Base-by-base conservation (phyloP, 2,888 invertebrate species). In the Eupithecia vulgata region DNA sequence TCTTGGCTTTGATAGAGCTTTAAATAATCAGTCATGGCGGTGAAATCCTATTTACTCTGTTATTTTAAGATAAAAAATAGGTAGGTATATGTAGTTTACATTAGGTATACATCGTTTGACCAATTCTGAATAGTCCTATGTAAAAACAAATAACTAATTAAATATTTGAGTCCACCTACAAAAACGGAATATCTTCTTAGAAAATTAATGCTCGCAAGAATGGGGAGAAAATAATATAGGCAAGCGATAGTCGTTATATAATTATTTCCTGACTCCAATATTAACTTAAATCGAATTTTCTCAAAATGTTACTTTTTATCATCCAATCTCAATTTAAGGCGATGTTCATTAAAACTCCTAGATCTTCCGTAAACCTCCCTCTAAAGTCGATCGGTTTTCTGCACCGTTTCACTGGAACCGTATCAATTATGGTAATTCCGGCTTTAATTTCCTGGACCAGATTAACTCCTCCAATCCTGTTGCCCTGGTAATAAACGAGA, bases 391-490 rank as follows among this genome's bases (percentile, higher is more conserved):
- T 92, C 90, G 88, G 91, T 92, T 93, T 92, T 93, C 92, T 88
- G 88, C 91, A 80, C 90, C 87, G 87, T 85, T 93, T 88, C 91
- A 87, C 90, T 85, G 81, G 87, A 91, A 89, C 87, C 91, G 92
- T 92, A 94, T 94, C 94, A 94, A 94, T 94, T 94, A 94, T 94
- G 93, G 90, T 92, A 93, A 94, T 93, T 88, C 90, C 87, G 80
- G 84, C 88, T 92, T 94, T 94, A 94, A 94, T 94, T 94, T 94
- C 94, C 94, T 94, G 92, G 79, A 79, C 82, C 87, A 88, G 91
- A 93, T 93, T 94, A 93, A 91, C 91, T 85, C 84, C 87, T 88
- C 89, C 87, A 85, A 61, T 67, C 66, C 70, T 68, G 67, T 40
- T 85, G 66, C 65, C 37, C 81, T 78, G 82, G 89, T 87, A 88